Evolutionary conservation across 2,797 vertebrate genomes (phyloP).

Genomic region (Falco novaeseelandiae): DNA sequence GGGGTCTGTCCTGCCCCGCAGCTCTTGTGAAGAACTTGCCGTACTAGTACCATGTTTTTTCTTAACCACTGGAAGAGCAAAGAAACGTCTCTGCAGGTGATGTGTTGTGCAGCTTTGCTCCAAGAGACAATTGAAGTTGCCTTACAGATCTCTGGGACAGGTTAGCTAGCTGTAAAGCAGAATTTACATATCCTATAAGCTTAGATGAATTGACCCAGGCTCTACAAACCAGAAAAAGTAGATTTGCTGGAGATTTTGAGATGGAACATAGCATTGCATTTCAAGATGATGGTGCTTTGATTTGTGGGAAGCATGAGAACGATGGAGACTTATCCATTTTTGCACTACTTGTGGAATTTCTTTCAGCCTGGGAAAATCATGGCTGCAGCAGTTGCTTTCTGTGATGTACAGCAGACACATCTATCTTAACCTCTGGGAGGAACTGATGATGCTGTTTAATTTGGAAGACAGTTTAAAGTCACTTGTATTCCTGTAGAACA

Average conservation of each 20-base stretch:
- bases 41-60: rapidly evolving
- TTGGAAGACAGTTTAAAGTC: background rate
- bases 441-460: background rate
- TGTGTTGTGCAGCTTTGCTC: background rate
- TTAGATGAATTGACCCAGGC: background rate
- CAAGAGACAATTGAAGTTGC: background rate
- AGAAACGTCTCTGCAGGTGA: background rate
- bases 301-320: background rate
- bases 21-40: rapidly evolving
- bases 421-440: background rate
- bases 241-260: background rate
- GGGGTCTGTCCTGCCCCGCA: too few relatives aligned
- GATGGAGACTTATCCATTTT: background rate
- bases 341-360: rapidly evolving
- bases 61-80: background rate
- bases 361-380: background rate
- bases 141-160: too few relatives aligned
- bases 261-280: background rate
- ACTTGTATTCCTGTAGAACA: background rate
- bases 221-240: background rate
- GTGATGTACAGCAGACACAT: background rate
- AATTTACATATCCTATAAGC: background rate
- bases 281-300: rapidly evolving
- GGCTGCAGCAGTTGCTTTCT: background rate
- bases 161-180: background rate